Conservation (phyloP, 2,888 invertebrate species). For the Ochropleura plecta region DNA sequence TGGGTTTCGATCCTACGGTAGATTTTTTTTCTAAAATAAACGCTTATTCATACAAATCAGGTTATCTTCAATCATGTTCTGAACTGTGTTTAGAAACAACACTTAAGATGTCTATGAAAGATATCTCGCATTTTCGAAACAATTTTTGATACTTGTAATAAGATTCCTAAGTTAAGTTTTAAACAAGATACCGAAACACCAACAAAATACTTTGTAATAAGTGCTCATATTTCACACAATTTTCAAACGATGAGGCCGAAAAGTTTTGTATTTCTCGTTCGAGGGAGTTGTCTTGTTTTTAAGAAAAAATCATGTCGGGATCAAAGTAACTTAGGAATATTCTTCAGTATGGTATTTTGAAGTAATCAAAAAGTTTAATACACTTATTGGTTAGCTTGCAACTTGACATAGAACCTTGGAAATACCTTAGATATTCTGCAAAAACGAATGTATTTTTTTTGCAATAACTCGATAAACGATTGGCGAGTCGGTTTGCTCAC, state of each 20-base stretch:
- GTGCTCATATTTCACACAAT: slow-evolving; percentile 11
- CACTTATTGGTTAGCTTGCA: not conserved
- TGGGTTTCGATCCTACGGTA: too few species aligned
- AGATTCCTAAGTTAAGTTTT: not conserved
- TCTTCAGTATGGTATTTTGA: not conserved
- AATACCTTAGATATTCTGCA: not conserved
- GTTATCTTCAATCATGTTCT: not conserved
- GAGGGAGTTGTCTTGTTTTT: not conserved
- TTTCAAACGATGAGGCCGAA: not conserved
- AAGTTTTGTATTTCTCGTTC: not conserved
- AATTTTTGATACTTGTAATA: not conserved
- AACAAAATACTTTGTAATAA: slow-evolving; percentile 1
- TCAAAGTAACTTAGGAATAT: not conserved
- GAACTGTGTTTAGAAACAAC: not conserved
- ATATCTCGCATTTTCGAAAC: not conserved
- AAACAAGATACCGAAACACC: not conserved
- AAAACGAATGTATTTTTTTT: too few species aligned
- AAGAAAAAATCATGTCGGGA: not conserved
- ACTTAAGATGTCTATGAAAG: not conserved
- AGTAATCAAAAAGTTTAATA: not conserved
- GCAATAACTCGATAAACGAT: too few species aligned
- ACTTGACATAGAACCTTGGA: not conserved
- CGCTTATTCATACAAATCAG: not conserved
- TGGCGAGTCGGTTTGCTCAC: too few species aligned
- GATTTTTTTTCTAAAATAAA: too few species aligned